Base-by-base conservation (phyloP, 2,888 invertebrate genomes). In the Thumatha senex region DNA sequence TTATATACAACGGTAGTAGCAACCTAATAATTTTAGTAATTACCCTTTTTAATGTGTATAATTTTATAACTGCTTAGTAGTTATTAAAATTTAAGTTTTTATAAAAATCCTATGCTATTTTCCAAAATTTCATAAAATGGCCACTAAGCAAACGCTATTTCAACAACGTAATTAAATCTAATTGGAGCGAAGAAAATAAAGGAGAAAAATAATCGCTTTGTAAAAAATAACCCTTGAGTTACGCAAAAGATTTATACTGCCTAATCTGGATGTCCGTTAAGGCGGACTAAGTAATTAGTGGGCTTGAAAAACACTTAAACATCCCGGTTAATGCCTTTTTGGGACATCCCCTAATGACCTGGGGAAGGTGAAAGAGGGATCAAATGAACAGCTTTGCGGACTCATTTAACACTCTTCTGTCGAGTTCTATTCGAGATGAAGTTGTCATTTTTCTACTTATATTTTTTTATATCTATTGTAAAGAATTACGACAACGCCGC, bases 231-330 rank as follows among this genome's bases (percentile, higher is more conserved):
- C 62, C 69, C 66, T 61, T 65, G 47, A 52, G 18, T 53, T 59
- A 48, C 49, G 40, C 47, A 51, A 46, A 56, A 61, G 62, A 72
- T 74, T 74, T 74, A 74, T 72, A 64, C 65, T 49, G 63, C 66
- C 74, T 79, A 78, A 81, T 80, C 76, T 72, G 69, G 61, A 52
- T 67, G 62, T 72, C 72, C 72, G 73, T 79, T 78, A 72, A 59
- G 66, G 65, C 59, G 67, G 70, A 72, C 72, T 75, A 75, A 78
- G 82, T 80, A 83, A 85, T 86, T 84, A 84, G 78, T 67, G 67
- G 74, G 76, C 74, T 72, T 78, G 79, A 80, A 82, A 82, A 84
- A 82, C 82, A 78, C 81, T 80, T 81, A 78, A 80, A 80, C 78
- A 79, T 72, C 66, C 67, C 66, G 70, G 66, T 63, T 80, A 80